Evolutionary conservation across 2,888 invertebrate genomes (phyloP).

Genomic region (Cheilosia impressa): DNA sequence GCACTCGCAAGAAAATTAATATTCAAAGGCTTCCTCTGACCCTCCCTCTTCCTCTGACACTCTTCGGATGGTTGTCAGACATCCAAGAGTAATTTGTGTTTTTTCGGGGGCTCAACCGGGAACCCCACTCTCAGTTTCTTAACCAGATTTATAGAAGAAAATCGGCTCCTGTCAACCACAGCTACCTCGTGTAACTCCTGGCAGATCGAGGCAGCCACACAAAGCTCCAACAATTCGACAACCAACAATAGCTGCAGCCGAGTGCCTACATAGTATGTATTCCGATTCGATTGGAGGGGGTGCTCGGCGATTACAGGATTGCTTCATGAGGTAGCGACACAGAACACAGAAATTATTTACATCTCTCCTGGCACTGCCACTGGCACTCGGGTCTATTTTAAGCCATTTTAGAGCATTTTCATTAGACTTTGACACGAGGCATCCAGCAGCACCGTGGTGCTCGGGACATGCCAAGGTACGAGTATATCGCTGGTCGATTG

Average conservation of each 20-base stretch:
- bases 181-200: background rate
- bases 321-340: slow-evolving; percentile 27
- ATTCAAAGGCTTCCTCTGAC: too few species aligned
- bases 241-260: slow-evolving; percentile 27
- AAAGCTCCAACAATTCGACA: slow-evolving; percentile 21
- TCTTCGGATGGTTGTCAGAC: too few species aligned
- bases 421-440: slow-evolving; percentile 66
- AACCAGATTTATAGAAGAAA: too few species aligned
- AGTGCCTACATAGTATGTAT: background rate
- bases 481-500: slow-evolving; percentile 47
- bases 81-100: too few species aligned
- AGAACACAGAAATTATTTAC: slow-evolving; percentile 55
- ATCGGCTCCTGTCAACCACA: background rate
- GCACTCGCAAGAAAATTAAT: too few species aligned
- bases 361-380: slow-evolving; percentile 43
- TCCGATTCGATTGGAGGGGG: background rate
- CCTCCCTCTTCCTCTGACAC: too few species aligned
- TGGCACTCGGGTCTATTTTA: slow-evolving; percentile 63
- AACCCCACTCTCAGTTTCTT: too few species aligned
- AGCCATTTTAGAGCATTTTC: slow-evolving; percentile 36
- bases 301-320: slow-evolving; percentile 1
- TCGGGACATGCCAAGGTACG: slow-evolving; percentile 51
- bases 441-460: slow-evolving; percentile 3
- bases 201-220: background rate
- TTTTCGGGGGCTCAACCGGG: too few species aligned